Conservation (phyloP, 2,797 vertebrate species). For the Hippocampus kuda region DNA sequence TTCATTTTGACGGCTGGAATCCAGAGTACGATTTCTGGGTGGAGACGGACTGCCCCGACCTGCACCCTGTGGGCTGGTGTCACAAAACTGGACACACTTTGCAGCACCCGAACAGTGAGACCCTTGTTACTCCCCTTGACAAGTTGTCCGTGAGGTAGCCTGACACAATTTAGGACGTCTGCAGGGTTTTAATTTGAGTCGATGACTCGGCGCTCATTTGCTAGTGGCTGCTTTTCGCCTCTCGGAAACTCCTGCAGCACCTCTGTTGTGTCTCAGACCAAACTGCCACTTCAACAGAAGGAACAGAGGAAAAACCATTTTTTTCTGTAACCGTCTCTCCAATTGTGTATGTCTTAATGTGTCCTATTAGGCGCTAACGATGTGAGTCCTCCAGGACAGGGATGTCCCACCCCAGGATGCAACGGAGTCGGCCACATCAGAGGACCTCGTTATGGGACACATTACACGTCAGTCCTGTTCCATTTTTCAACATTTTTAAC, state of each 20-base stretch:
- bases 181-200: too few species aligned
- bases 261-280: too few species aligned
- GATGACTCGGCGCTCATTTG: too few species aligned
- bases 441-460: slow-evolving; percentile 82
- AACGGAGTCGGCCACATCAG: slow-evolving; percentile 81
- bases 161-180: too few species aligned
- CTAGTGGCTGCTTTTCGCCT: too few species aligned
- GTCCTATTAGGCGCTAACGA: slow-evolving; percentile 64
- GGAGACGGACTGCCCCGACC: slow-evolving; percentile 76
- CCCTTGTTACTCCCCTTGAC: not conserved
- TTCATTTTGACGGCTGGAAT: slow-evolving; percentile 85
- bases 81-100: slow-evolving; percentile 80
- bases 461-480: slow-evolving; percentile 76
- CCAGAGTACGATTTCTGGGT: slow-evolving; percentile 78
- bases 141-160: not conserved
- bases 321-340: not conserved
- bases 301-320: too few species aligned
- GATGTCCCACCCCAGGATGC: slow-evolving; percentile 82
- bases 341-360: slow-evolving; percentile 3
- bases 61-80: slow-evolving; percentile 84
- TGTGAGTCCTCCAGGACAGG: slow-evolving; percentile 65
- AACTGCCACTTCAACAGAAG: too few species aligned
- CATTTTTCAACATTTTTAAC: not conserved
- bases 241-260: too few species aligned
- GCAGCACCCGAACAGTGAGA: slow-evolving; percentile 73